Conservation (phyloP, 2,797 vertebrate species). For the Gambelia wislizenii region DNA sequence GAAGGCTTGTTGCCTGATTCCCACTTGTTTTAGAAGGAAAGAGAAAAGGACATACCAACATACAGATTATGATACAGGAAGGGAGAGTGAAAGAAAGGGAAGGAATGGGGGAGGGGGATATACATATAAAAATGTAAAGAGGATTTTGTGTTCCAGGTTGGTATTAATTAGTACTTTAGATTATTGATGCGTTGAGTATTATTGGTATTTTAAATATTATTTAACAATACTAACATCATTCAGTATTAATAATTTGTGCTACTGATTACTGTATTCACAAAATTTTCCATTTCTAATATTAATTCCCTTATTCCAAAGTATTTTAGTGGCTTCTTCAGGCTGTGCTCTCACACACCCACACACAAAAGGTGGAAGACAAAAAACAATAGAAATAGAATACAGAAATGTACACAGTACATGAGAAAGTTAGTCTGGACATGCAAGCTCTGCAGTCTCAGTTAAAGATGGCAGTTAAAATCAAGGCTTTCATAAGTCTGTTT, state of each 20-base stretch:
- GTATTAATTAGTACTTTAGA: background rate
- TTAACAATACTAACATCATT: background rate
- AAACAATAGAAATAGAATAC: background rate
- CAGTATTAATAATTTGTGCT: too few relatives aligned
- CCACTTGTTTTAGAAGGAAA: background rate
- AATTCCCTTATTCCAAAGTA: background rate
- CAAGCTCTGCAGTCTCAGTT: background rate
- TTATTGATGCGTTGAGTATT: background rate
- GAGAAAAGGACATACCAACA: background rate
- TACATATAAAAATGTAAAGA: background rate
- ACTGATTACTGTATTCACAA: too few relatives aligned
- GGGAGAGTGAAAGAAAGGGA: background rate
- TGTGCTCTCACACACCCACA: background rate
- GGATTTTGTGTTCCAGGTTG: background rate
- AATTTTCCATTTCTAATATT: too few relatives aligned
- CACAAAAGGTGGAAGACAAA: background rate
- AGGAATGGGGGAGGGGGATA: background rate
- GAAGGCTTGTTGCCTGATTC: background rate
- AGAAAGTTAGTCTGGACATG: background rate
- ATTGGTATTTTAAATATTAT: background rate
- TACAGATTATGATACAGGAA: background rate
- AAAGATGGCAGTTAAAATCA: background rate
- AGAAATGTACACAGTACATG: background rate
- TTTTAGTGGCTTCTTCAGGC: background rate
- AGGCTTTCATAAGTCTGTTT: background rate